Conservation (phyloP, 2,113 vertebrate species). For the Sinocyclocheilus anshuiensis region DNA sequence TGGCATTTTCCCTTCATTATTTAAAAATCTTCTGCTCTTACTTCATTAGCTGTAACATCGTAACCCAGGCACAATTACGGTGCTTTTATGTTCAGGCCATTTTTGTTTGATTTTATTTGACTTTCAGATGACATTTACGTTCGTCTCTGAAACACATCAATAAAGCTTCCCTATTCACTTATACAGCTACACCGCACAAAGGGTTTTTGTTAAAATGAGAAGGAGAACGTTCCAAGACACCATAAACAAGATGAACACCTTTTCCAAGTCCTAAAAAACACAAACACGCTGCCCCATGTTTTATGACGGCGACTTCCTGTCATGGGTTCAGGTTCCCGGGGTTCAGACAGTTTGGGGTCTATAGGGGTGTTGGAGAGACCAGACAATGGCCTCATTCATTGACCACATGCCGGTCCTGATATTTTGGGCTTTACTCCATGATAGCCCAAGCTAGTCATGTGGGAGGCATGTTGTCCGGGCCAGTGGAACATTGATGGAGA, state of each 20-base stretch:
- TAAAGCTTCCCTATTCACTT: neutral
- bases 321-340: constrained; percentile 8
- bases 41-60: too few relatives aligned
- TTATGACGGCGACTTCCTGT: constrained; percentile 51
- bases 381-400: constrained; percentile 72
- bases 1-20: too few relatives aligned
- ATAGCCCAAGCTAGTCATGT: constrained; percentile 70
- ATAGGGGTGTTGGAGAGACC: constrained; percentile 49
- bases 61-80: neutral
- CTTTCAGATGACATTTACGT: neutral
- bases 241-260: constrained; percentile 8
- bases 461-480: constrained; percentile 68
- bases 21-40: too few relatives aligned
- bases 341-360: constrained; percentile 8
- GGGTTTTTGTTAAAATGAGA: neutral
- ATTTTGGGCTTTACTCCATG: constrained; percentile 69
- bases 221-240: neutral
- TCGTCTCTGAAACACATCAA: neutral
- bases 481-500: neutral
- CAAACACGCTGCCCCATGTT: neutral
- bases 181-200: neutral
- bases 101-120: neutral
- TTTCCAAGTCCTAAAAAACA: neutral
- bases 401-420: constrained; percentile 65
- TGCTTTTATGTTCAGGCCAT: neutral